Percentiles rank a stretch among this genome's conserved stretches.
These are phyloP conservation scores for Nasalis larvatus DNA, from an alignment of 2,113 vertebrate genomes.

Conservation along the genomic window DNA sequence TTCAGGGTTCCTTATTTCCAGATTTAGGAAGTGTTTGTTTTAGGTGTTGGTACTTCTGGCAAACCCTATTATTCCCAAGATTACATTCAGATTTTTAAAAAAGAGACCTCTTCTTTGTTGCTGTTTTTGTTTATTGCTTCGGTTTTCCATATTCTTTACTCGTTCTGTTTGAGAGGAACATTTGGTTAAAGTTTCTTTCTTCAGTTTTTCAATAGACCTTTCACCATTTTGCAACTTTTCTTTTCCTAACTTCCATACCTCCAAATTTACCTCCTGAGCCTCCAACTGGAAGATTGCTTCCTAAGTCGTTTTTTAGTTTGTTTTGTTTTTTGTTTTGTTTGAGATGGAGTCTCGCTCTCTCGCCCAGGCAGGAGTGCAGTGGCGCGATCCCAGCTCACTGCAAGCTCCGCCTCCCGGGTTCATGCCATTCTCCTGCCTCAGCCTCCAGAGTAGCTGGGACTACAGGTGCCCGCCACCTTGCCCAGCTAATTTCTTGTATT, in stretches of 20 bases:
- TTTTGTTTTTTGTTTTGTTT: too few species aligned
- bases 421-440: fast-evolving
- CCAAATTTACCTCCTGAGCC: not conserved
- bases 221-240: not conserved
- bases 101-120: not conserved
- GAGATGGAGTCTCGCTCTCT: fast-evolving
- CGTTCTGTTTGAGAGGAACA: not conserved
- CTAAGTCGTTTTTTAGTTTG: not conserved
- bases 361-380: too few species aligned
- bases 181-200: not conserved
- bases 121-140: too few species aligned
- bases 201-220: not conserved
- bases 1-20: not conserved
- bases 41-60: not conserved
- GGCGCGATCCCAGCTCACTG: fast-evolving
- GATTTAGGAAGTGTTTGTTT: not conserved
- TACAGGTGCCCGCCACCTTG: fast-evolving
- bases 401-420: too few species aligned
- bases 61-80: not conserved
- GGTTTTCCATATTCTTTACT: not conserved
- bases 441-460: too few species aligned
- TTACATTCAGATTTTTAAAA: not conserved
- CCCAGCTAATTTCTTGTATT: too few species aligned
- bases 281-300: not conserved
- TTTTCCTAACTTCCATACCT: not conserved